Evolutionary conservation across 2,888 invertebrate species (phyloP), one percentile per base, ranked within the genome.

Genomic region (Heliconius aoede): DNA sequence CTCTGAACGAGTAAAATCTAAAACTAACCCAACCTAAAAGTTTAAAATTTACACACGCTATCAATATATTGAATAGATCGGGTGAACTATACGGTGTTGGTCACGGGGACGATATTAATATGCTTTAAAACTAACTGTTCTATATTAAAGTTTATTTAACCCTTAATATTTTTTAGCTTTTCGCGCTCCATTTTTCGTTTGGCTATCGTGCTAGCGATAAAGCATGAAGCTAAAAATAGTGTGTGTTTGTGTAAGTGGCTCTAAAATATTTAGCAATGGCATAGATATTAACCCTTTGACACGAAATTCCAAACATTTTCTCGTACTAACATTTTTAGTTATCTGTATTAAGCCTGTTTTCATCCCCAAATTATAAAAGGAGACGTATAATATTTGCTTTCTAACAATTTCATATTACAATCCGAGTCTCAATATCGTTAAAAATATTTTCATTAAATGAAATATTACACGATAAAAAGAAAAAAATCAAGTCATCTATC

Each of bases 11-110:
- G 58, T 40, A 61, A 61, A 72, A 72, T 72, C 64, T 58, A 40
- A 76, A 76, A 61, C 67, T 73, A 73, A 28, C 46, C 51, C 21
- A 5, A n/a, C 76, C 76, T 60, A 73, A 76, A 76, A 76, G 72
- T 76, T 76, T 60, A 67, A 46, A 61, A 60, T 73, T 76, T 73
- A 65, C 46, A 62, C 58, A 61, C 61, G 58, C 72, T 73, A 67
- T 61, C 72, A 68, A 26, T 60, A 46, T 32, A 76, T 73, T 73
- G 76, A 76, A 72, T 72, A 72, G 60, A 28, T 36, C 60, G 40
- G 36, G 60, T 72, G 61, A 46, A 69, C 24, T 60, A 30, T 32
- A 26, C 60, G 1, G 30, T n/a, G 3, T n/a, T 68, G n/a, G 32
- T 36, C 32, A 64, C 32, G 64, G 64, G 62, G 64, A 36, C 32